Base-by-base conservation (phyloP, 2,888 invertebrate species). In the Harpalus rufipes region DNA sequence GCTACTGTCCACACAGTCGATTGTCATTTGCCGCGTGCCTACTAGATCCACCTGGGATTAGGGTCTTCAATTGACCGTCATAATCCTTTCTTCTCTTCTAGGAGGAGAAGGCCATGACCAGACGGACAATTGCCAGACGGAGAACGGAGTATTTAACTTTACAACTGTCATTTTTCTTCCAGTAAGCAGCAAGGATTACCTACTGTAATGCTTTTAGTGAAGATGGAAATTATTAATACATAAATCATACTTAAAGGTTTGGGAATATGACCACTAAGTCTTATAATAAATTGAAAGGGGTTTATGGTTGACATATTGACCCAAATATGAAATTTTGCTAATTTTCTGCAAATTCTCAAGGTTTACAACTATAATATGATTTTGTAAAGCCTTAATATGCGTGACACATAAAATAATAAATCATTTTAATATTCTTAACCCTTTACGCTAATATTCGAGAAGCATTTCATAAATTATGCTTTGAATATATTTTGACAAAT, bases 71-170 rank as follows among this genome's bases (percentile, higher is more conserved):
- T 84, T 84, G 84, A 78, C 65, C 65, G 84, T 84, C 84, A 76
- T 84, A 84, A 84, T 84, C 84, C 84, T 78, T 84, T 84, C 78
- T 84, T 84, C 76, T 56, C 58, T 84, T 84, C 84, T n/a, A 18
- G 78, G 84, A 78, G 7, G 78, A 56, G 72, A n/a, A 41, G 44
- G 44, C 44, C 10, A 51, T 51, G 44, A 51, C 44, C 44, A 51
- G 44, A 2, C 44, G 44, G 6, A 51, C 44, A 51, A 51, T 10
- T 10, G 44, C 44, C 12, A 51, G 10, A 12, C 44, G 7, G 58
- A 44, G 68, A 8, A 74, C 72, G 8, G 10, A 25, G n/a, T 68
- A 39, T 68, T 68, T 74, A 44, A 44, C 72, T 74, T 74, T 74
- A 74, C 41, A 74, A 74, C 72, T 74, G 72, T 74, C 72, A 74